Evolutionary conservation across 1,140 invertebrate genomes (phyloP).

Genomic region (Temnothorax longispinosus): DNA sequence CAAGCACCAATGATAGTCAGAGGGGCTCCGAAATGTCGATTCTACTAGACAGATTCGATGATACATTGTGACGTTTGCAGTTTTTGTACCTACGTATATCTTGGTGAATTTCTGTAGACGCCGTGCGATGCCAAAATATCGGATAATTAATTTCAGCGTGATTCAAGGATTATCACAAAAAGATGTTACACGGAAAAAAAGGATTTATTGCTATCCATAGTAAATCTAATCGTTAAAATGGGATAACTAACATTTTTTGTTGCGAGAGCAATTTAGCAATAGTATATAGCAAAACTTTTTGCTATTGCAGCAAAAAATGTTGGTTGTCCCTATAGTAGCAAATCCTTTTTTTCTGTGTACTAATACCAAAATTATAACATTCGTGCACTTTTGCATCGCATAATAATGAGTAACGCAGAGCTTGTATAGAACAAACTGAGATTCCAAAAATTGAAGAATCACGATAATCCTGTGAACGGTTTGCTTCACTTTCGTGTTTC

Average conservation of each 20-base stretch:
- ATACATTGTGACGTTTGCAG: neutral
- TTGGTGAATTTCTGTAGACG: neutral
- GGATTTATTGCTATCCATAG: too few relatives aligned
- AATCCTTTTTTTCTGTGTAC: too few relatives aligned
- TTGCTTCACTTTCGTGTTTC: conserved; percentile 4
- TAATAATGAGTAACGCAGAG: neutral
- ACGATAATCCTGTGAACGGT: neutral
- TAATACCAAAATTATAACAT: neutral
- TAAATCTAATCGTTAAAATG: too few relatives aligned
- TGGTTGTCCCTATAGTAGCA: too few relatives aligned
- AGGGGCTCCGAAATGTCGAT: conserved; percentile 43
- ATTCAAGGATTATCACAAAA: neutral
- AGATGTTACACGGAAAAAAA: too few relatives aligned
- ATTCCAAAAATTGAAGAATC: neutral
- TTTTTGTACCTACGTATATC: conserved; percentile 3
- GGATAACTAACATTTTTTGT: too few relatives aligned
- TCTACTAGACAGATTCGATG: conserved; percentile 20
- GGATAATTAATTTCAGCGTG: neutral
- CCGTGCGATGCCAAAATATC: neutral
- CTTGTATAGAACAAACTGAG: neutral
- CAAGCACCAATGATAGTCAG: conserved; percentile 40
- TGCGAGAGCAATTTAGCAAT: too few relatives aligned
- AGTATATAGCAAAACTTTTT: too few relatives aligned
- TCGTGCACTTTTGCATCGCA: neutral
- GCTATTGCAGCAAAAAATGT: too few relatives aligned